A percentile compares a stretch with the other conserved stretches of the same genome.
Conservation (phyloP, 1,140 invertebrate genomes). For the Wasmannia auropunctata region DNA sequence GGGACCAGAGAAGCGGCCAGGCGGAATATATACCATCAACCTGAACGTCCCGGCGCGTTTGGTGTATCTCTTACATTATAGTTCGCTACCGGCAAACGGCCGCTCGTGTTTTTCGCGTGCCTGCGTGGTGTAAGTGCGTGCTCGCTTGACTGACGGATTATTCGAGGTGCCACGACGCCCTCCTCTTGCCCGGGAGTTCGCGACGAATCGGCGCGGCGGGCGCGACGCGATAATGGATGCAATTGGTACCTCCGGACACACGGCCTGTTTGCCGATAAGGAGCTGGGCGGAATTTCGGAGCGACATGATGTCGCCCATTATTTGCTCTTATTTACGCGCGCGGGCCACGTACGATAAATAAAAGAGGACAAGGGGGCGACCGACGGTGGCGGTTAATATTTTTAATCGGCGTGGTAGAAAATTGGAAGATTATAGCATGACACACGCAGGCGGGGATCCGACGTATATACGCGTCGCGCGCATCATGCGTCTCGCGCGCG, state of each 20-base stretch:
- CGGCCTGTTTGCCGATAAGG: slow-evolving; percentile 34
- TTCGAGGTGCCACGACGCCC: slow-evolving; percentile 25
- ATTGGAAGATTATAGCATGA: slow-evolving; percentile 54
- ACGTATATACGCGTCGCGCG: neutral
- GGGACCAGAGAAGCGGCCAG: neutral
- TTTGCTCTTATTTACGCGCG: slow-evolving; percentile 31
- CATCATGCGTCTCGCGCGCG: neutral
- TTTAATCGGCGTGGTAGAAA: slow-evolving; percentile 51
- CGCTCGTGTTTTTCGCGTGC: neutral
- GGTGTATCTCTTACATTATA: slow-evolving; percentile 49
- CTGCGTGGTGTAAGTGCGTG: slow-evolving; percentile 15
- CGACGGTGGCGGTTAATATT: slow-evolving; percentile 7
- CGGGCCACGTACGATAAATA: slow-evolving; percentile 14
- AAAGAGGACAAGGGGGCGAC: neutral
- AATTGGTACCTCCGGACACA: slow-evolving; percentile 40
- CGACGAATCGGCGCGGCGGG: slow-evolving; percentile 13
- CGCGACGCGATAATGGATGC: slow-evolving; percentile 43
- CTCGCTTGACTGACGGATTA: slow-evolving; percentile 44
- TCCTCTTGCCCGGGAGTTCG: neutral
- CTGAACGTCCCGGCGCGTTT: neutral
- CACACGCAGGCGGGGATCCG: slow-evolving; percentile 1
- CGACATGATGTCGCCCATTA: slow-evolving; percentile 11
- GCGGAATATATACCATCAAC: neutral
- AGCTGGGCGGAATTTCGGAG: slow-evolving; percentile 29
- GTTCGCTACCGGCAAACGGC: slow-evolving; percentile 41